A percentile compares a stretch with the other conserved stretches of the same genome.
These are phyloP conservation scores for Nerophis ophidion DNA, from an alignment of 2,113 vertebrate species.

Conservation along the genomic window DNA sequence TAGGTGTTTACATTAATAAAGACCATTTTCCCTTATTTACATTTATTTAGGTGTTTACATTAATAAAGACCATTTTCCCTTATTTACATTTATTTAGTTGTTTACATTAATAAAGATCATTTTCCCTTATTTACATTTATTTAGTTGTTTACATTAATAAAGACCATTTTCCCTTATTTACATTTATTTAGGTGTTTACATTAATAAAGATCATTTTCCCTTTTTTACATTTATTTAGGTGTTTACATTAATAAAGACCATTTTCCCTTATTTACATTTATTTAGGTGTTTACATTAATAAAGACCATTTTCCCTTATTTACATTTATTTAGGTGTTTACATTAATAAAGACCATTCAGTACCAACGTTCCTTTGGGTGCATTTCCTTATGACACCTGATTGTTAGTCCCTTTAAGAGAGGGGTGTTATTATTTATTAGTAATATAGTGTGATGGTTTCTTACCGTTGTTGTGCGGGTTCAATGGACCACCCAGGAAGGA, in stretches of 20 bases:
- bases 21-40: conserved; percentile 40
- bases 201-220: conserved; percentile 49
- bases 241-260: conserved; percentile 62
- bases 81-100: conserved; percentile 36
- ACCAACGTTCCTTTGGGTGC: conserved; percentile 5
- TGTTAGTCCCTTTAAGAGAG: no score
- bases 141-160: conserved; percentile 61
- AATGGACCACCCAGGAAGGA: no score
- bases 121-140: conserved; percentile 34
- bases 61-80: conserved; percentile 49
- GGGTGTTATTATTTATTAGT: no score
- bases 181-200: conserved; percentile 56
- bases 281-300: conserved; percentile 60
- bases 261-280: conserved; percentile 37
- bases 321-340: conserved; percentile 56
- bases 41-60: conserved; percentile 57
- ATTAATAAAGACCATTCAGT: conserved; percentile 53
- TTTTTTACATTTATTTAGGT: conserved; percentile 35
- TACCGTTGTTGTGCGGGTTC: no score
- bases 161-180: conserved; percentile 43
- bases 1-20: conserved; percentile 62
- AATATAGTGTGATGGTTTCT: no score
- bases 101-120: conserved; percentile 62
- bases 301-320: conserved; percentile 45
- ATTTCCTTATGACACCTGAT: background rate